Evolutionary conservation across 2,797 vertebrate species (phyloP).

Genomic region (Xenopus petersii): DNA sequence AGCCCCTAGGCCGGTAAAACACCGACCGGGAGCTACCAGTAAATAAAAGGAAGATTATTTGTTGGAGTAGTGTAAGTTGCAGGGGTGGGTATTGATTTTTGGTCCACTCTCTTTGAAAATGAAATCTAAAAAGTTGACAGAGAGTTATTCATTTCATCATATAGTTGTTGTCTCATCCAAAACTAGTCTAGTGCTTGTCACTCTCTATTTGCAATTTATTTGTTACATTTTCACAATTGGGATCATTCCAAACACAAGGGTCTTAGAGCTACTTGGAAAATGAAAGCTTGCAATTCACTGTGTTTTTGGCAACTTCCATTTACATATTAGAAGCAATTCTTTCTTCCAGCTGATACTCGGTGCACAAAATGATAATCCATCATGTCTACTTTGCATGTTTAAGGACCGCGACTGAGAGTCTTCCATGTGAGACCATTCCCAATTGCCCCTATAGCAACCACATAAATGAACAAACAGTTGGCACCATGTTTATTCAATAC

Average conservation of each 20-base stretch:
- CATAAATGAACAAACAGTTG: slow-evolving; percentile 2
- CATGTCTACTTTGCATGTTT: slow-evolving; percentile 43
- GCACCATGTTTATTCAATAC: slow-evolving; percentile 28
- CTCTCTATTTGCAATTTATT: slow-evolving; percentile 81
- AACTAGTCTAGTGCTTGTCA: slow-evolving; percentile 78
- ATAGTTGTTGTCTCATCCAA: slow-evolving; percentile 78
- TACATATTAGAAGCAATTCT: slow-evolving; percentile 35
- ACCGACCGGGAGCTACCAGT: slow-evolving; percentile 64
- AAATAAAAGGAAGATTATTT: slow-evolving; percentile 82
- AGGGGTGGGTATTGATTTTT: slow-evolving; percentile 73
- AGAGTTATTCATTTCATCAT: slow-evolving; percentile 86
- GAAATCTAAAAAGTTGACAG: slow-evolving; percentile 80
- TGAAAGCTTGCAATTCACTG: slow-evolving; percentile 8
- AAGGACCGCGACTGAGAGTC: slow-evolving; percentile 37
- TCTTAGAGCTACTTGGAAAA: not conserved
- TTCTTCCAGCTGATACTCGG: slow-evolving; percentile 41
- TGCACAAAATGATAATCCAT: slow-evolving; percentile 44
- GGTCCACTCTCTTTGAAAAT: slow-evolving; percentile 78
- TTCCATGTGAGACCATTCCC: slow-evolving; percentile 32
- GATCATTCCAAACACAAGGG: not conserved
- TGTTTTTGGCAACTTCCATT: slow-evolving; percentile 32
- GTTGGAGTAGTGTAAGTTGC: slow-evolving; percentile 71
- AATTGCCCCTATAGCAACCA: slow-evolving; percentile 19
- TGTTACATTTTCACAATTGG: slow-evolving; percentile 63
- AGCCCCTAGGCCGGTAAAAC: no score